Percentiles rank a stretch among this genome's conserved stretches.
These are phyloP conservation scores for Chrysochloris asiatica DNA, from an alignment of 2,113 vertebrate genomes.

Conservation along the genomic window DNA sequence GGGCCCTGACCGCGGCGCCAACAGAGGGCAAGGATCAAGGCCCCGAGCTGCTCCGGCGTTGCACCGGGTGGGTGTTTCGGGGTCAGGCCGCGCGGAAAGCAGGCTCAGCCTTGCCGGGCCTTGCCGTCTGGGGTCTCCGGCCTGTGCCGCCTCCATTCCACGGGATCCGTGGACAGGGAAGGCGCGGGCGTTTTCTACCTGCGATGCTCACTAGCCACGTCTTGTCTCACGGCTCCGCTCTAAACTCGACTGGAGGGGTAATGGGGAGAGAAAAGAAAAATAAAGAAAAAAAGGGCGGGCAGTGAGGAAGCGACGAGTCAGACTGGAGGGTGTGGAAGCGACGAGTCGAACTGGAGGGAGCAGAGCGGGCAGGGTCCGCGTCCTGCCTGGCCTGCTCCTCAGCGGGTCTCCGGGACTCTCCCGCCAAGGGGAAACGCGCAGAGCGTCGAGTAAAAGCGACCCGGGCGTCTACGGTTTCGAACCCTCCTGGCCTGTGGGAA, in stretches of 20 bases:
- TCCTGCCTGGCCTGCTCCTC: not conserved
- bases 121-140: not conserved
- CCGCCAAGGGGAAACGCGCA: conserved; percentile 9
- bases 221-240: not conserved
- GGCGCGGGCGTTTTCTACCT: not conserved
- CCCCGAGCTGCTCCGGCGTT: not conserved
- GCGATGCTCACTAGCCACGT: not conserved
- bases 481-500: not conserved
- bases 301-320: not conserved
- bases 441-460: conserved; percentile 61
- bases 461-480: conserved; percentile 28
- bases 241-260: conserved; percentile 32
- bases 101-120: not conserved
- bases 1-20: not conserved
- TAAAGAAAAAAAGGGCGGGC: not conserved
- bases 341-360: not conserved
- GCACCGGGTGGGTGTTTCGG: not conserved
- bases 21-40: not conserved
- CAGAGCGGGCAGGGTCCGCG: not conserved
- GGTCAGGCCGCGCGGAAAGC: not conserved
- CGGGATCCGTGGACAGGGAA: not conserved
- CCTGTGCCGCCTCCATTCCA: not conserved
- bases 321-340: not conserved
- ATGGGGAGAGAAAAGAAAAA: conserved; percentile 26
- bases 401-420: not conserved